These are phyloP conservation scores for Paramormyrops hopkinsi DNA, from an alignment of 2,797 vertebrate genomes.

Conservation along the genomic window DNA sequence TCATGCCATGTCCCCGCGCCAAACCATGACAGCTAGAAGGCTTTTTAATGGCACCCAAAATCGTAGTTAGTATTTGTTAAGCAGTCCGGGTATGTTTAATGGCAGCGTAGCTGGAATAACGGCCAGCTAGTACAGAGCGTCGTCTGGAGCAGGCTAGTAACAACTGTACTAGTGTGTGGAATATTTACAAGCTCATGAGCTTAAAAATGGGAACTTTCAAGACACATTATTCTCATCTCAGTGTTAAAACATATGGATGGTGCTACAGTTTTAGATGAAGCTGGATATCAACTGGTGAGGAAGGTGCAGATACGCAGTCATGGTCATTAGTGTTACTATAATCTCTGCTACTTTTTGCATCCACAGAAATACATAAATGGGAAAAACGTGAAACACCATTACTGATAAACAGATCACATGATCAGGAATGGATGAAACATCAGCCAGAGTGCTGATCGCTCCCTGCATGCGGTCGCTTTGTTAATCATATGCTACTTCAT, in stretches of 20 bases:
- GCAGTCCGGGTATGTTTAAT: background rate
- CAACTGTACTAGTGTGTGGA: background rate
- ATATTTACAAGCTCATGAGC: background rate
- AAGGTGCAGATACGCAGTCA: background rate
- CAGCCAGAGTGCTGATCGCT: background rate
- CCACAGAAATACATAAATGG: background rate
- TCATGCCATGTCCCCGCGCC: no score
- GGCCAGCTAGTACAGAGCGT: background rate
- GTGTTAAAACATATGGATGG: background rate
- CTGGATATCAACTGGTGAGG: background rate
- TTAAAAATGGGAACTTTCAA: background rate
- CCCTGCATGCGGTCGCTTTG: background rate
- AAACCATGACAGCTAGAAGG: background rate
- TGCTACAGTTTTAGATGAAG: background rate
- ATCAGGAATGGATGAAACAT: background rate
- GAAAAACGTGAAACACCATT: background rate
- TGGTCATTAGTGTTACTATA: background rate
- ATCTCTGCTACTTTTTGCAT: background rate
- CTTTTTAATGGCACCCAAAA: background rate
- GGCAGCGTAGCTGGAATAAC: background rate
- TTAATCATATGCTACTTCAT: background rate
- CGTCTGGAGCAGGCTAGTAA: background rate
- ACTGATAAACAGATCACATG: background rate
- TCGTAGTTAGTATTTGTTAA: background rate
- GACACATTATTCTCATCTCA: background rate